Evolutionary conservation across 2,797 vertebrate genomes (phyloP).

Genomic region (Meda fulgida): DNA sequence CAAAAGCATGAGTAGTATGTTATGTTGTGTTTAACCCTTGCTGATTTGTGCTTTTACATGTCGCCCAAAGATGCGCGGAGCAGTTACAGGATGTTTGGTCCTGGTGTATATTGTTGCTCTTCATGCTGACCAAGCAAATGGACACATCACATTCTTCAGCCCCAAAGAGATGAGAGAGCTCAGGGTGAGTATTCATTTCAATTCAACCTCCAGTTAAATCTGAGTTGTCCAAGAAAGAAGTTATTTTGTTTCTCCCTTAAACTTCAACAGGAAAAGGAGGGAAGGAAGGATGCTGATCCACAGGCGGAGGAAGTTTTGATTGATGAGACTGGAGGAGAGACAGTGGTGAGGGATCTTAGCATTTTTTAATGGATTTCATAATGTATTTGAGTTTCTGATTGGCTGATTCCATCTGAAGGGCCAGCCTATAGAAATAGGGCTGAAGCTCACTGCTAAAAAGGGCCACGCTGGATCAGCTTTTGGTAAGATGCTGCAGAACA

Average conservation of each 20-base stretch:
- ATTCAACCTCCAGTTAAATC: background rate
- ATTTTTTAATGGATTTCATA: background rate
- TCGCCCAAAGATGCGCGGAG: constrained; percentile 63
- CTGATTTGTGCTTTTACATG: constrained; percentile 35
- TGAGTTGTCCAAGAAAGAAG: background rate
- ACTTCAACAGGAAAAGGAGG: constrained; percentile 32
- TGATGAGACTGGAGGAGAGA: constrained; percentile 7
- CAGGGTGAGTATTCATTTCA: constrained; percentile 73
- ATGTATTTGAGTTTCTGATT: background rate
- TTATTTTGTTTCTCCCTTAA: background rate
- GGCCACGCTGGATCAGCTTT: constrained; percentile 67
- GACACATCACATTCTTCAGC: constrained; percentile 84
- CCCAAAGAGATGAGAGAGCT: constrained; percentile 79
- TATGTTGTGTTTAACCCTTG: background rate
- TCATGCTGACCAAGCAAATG: constrained; percentile 77
- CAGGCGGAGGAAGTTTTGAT: background rate
- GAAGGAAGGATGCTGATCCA: constrained; percentile 29
- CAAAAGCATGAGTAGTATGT: background rate
- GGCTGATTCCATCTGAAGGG: background rate
- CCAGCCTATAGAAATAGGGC: constrained; percentile 67
- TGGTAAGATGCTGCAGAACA: constrained; percentile 71
- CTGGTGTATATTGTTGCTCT: constrained; percentile 70
- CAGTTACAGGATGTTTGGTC: constrained; percentile 69
- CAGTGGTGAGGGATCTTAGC: background rate
- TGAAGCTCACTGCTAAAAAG: constrained; percentile 70